phyloP scores from a whole-genome alignment of 2,113 vertebrate species.

The Phrynosoma blainvillii region DNA sequence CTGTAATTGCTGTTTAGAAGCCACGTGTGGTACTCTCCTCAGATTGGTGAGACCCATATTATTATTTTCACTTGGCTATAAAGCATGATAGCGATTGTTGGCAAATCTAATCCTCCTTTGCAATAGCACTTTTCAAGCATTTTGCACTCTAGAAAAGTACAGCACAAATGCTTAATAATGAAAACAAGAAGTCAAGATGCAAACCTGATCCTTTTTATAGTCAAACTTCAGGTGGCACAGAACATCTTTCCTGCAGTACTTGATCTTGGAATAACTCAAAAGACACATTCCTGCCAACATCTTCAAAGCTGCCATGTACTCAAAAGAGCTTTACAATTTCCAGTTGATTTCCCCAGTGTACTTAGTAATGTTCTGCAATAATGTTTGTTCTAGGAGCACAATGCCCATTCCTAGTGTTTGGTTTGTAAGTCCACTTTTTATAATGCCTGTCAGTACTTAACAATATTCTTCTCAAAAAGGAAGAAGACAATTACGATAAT shows the following conservation, averaged over 20 bases:
- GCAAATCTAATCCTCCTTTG: not conserved
- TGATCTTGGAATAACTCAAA: constrained; percentile 56
- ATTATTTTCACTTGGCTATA: not conserved
- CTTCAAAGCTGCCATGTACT: constrained; percentile 62
- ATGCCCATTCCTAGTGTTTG: constrained; percentile 46
- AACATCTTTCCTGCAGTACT: constrained; percentile 43
- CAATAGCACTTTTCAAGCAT: not conserved
- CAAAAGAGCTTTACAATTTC: not conserved
- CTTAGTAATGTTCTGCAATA: constrained; percentile 59
- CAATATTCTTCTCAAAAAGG: constrained; percentile 20
- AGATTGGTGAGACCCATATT: not conserved
- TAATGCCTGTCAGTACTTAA: constrained; percentile 56
- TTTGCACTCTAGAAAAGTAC: not conserved
- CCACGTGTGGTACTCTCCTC: too few relatives aligned
- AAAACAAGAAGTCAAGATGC: not conserved
- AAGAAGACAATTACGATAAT: not conserved
- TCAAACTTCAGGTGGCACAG: constrained; percentile 40
- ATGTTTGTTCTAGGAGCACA: constrained; percentile 66
- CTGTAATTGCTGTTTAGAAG: too few relatives aligned
- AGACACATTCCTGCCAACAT: constrained; percentile 55
- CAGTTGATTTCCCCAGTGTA: constrained; percentile 60
- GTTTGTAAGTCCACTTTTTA: constrained; percentile 56
- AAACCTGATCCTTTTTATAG: constrained; percentile 26
- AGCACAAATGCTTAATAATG: not conserved
- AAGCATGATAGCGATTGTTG: not conserved